Evolutionary conservation across 2,797 vertebrate genomes (phyloP), one percentile per base, ranked within the genome.

Genomic region (Peromyscus eremicus): DNA sequence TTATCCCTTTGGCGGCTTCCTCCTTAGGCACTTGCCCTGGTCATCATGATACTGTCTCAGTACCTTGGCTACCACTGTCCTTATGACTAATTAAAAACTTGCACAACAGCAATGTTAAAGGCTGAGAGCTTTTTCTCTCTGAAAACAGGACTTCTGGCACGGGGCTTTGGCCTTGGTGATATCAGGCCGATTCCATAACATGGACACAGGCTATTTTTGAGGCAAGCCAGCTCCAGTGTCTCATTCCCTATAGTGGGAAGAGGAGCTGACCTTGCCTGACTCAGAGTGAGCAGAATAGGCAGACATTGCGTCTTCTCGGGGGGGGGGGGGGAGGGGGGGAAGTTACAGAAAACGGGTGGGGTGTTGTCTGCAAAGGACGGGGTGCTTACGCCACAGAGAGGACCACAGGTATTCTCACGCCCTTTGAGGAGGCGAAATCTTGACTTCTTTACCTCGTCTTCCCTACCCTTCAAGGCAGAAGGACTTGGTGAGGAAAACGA

Each of bases 171-270:
- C 90, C 92, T 97, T 89, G 80, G 83, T 97, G 97, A 91, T 96
- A 94, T 89, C 94, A 97, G 89, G 71, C 96, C 96, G 94, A 94
- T 96, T 96, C 94, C 77, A 96, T 91, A 87, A 62, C 96, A 89
- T 71, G 91, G 96, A 97, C 97, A 75, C 80, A 37, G 86, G 96
- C 96, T 97, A 97, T 97, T 97, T 97, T 96, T 75, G 97, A 92
- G 95, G 96, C 97, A 97, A 97, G 97, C 49, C 86, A 97, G 93
- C 80, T 92, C 94, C 68, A 92, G 91, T 81, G 79, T 94, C 64
- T 97, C 91, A 89, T 79, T 97, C 83, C 55, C 81, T 96, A 90
- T 43, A 92, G 92, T 73, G 57, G 95, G 92, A 96, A 96, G 29
- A 90, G 80, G 73, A 94, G 94, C 83, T 96, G 94, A 95, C 94